phyloP scores from a whole-genome alignment of 2,888 invertebrate genomes.

The Hetaerina titia region DNA sequence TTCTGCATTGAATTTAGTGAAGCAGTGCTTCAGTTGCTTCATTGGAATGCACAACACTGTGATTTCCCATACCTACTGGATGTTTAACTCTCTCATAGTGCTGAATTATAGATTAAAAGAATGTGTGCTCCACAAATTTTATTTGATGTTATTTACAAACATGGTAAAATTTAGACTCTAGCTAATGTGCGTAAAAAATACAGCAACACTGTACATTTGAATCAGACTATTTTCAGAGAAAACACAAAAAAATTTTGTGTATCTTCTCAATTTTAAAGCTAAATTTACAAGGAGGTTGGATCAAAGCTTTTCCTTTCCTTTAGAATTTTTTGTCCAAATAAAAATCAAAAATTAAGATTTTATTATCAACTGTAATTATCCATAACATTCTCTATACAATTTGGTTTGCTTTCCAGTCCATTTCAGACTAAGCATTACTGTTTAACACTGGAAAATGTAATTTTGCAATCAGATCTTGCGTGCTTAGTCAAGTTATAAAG shows the following conservation, averaged over 20 bases:
- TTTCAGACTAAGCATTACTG: background rate
- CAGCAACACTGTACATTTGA: conserved; percentile 46
- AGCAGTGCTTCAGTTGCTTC: too few relatives aligned
- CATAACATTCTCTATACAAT: background rate
- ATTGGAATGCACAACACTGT: too few relatives aligned
- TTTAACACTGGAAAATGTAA: background rate
- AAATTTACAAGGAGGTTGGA: background rate
- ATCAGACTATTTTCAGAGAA: conserved; percentile 22
- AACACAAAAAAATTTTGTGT: conserved; percentile 15
- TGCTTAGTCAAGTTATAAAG: background rate
- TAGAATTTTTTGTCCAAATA: background rate
- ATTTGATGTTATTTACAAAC: conserved; percentile 48
- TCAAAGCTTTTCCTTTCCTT: background rate
- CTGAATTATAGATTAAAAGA: background rate
- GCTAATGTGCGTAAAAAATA: conserved; percentile 54
- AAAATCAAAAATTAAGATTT: background rate
- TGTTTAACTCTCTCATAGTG: background rate
- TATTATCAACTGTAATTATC: conserved; percentile 19
- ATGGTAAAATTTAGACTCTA: conserved; percentile 43
- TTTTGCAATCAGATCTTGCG: background rate
- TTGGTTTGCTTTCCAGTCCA: background rate
- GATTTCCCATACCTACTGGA: background rate
- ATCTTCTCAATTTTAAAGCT: background rate
- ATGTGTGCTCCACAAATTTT: conserved; percentile 41
- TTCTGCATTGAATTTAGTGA: too few relatives aligned